Evolutionary conservation across 2,888 invertebrate species (phyloP).

Genomic region (Limnephilus marmoratus): DNA sequence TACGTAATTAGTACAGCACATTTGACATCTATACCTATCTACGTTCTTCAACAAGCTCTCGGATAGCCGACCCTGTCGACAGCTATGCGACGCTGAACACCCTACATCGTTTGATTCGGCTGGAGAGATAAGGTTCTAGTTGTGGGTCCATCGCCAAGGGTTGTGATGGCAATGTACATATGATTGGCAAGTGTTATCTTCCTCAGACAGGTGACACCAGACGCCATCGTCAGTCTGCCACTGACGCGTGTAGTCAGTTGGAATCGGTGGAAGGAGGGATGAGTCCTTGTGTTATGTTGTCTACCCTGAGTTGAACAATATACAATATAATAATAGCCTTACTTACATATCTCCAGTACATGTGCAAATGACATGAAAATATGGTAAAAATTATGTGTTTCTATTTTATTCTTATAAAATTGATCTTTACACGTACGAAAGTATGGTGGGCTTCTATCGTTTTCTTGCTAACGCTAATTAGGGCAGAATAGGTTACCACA

Average conservation of each 20-base stretch:
- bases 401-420: too few species aligned
- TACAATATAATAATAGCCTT: not conserved
- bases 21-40: not conserved
- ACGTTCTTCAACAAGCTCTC: not conserved
- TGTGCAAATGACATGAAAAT: not conserved
- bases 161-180: conserved; percentile 30
- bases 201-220: conserved; percentile 31
- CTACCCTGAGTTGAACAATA: not conserved
- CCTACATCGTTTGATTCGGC: not conserved
- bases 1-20: not conserved
- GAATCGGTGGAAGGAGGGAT: not conserved
- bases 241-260: too few species aligned
- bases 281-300: not conserved
- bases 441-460: too few species aligned
- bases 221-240: not conserved
- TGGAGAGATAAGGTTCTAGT: not conserved
- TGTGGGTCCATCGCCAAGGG: not conserved
- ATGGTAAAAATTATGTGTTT: too few species aligned
- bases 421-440: too few species aligned
- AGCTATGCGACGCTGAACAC: not conserved
- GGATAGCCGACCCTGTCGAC: not conserved
- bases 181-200: conserved; percentile 48
- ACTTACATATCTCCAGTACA: not conserved
- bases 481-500: too few species aligned
- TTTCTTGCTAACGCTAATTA: too few species aligned